Conservation (phyloP, 2,113 vertebrate species). For the Hemibagrus wyckioides region DNA sequence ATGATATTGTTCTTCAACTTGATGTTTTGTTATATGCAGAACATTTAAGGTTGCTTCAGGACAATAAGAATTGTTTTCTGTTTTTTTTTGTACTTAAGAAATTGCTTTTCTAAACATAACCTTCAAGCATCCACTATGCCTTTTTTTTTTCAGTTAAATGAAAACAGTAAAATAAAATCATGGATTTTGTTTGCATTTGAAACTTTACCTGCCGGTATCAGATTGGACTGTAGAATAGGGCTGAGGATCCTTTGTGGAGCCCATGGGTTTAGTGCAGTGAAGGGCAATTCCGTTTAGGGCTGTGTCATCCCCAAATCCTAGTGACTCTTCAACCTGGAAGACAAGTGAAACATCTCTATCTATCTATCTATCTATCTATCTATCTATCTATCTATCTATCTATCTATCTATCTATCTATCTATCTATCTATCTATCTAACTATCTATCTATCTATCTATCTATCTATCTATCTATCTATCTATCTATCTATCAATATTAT, state of each 20-base stretch:
- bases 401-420: no score
- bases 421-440: no score
- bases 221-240: not conserved
- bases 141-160: no score
- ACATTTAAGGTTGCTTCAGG: not conserved
- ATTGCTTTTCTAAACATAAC: no score
- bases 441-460: no score
- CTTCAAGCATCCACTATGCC: no score
- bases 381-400: no score
- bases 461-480: no score
- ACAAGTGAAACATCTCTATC: not conserved
- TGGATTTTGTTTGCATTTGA: not conserved
- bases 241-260: fast-evolving
- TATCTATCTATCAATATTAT: no score
- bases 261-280: not conserved
- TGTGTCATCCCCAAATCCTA: not conserved
- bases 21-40: not conserved
- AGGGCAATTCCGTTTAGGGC: conserved; percentile 22
- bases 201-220: not conserved
- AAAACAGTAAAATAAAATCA: not conserved
- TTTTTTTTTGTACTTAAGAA: no score
- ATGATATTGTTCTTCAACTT: not conserved
- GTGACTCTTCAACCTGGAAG: not conserved
- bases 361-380: no score
- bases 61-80: no score